These are phyloP conservation scores for Halictus quadricinctus DNA, from an alignment of 2,888 invertebrate species.

Conservation along the genomic window DNA sequence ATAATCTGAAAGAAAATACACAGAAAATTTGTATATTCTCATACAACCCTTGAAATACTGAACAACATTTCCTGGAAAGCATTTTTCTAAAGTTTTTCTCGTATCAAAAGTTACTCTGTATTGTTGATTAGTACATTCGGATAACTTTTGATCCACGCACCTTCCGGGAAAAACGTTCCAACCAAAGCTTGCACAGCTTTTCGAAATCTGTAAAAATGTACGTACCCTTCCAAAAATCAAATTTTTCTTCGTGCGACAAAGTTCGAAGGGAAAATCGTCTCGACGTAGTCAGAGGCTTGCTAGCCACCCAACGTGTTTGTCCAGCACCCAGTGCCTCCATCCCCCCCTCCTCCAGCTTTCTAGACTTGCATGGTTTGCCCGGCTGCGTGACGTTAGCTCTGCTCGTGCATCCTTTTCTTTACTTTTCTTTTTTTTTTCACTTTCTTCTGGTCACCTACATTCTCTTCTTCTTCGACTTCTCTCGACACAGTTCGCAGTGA, in stretches of 20 bases:
- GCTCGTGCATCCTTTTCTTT: slow-evolving; percentile 22
- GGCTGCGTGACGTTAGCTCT: slow-evolving; percentile 35
- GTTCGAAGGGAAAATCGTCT: background rate
- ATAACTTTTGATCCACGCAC: background rate
- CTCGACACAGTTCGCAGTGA: slow-evolving; percentile 30
- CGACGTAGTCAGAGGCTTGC: background rate
- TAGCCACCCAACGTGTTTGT: background rate
- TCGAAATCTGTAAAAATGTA: background rate
- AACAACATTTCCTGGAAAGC: background rate
- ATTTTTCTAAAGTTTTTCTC: background rate
- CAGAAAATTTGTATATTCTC: background rate
- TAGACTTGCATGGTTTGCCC: slow-evolving; percentile 58
- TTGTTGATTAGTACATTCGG: background rate
- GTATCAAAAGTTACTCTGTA: background rate
- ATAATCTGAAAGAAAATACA: too few relatives aligned
- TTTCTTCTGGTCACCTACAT: slow-evolving; percentile 7
- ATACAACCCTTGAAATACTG: background rate
- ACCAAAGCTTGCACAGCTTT: background rate
- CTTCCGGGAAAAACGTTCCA: background rate
- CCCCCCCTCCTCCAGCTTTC: background rate
- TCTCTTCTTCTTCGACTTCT: slow-evolving; percentile 14
- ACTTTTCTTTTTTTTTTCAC: background rate
- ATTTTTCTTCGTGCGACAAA: background rate
- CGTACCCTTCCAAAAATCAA: background rate
- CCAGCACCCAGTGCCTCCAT: background rate